Evolutionary conservation across 2,113 vertebrate genomes (phyloP), one percentile per base, ranked within the genome.

Genomic region (Erythrolamprus reginae): DNA sequence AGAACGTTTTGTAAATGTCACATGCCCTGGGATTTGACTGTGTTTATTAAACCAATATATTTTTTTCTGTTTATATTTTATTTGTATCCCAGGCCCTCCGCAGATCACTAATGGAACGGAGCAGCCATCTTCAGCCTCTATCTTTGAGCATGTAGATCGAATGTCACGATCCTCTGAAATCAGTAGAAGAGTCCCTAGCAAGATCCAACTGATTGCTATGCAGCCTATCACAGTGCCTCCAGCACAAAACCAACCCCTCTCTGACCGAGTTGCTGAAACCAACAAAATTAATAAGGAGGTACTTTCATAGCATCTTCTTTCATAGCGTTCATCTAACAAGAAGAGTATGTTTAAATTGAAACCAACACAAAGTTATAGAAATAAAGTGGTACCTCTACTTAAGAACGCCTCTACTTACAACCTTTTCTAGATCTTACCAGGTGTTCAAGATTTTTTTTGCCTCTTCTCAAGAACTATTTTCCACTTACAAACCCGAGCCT

Each of bases 191-290:
- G 97, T 98, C 38, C 97, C 98, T 3, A 99, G 97, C 93, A 99
- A 99, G 97, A 98, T 99, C 95, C 99, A 99, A 96, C 97, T 99
- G 15, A 99, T 99, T 13, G 99, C 99, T 92, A 99, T 99, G 99
- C 99, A 99, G 90, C 99, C 99, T 0, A 99, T 99, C 96, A 96
- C 98, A 0, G 96, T 98, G 0, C 98, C 98, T 21, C 97, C 98
- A 0, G 88, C 96, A 42, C 98, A 97, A 92, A 98, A 97, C 88
- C 97, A 98, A 0, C 92, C 96, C 0, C 88, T 97, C 90, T 96
- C 97, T 0, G 97, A 98, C 89, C 97, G 98, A 83, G 96, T 97
- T 51, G 95, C 98, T 0, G 98, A 99, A 91, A 96, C 97, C 90
- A 98, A 97, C 96, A 98, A 98, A 95, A 98, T 99, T 82, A 99